Evolutionary conservation across 1,140 invertebrate genomes (phyloP).

Genomic region (Lerema accius): DNA sequence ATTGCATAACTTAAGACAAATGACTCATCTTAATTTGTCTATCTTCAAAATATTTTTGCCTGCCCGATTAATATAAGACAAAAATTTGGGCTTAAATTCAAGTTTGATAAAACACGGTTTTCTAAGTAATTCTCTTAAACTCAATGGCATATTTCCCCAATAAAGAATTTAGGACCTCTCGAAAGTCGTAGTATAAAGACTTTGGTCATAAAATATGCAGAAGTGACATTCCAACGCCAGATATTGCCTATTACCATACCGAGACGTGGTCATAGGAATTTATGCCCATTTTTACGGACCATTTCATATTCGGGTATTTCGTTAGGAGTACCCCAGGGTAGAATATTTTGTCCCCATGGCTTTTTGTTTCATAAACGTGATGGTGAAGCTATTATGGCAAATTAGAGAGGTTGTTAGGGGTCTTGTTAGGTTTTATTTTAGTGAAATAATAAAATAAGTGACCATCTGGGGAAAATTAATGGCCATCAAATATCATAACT

Average conservation of each 20-base stretch:
- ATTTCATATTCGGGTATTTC: conserved; percentile 6
- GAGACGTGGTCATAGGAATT: conserved; percentile 7
- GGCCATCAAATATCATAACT: too few relatives aligned
- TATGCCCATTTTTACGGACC: conserved; percentile 7
- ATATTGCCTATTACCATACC: conserved; percentile 28
- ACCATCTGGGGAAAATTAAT: too few relatives aligned
- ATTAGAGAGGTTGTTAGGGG: too few relatives aligned
- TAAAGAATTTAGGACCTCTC: not conserved
- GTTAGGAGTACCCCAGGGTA: not conserved
- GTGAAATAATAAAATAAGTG: too few relatives aligned
- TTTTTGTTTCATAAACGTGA: conserved; percentile 8
- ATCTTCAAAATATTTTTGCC: too few relatives aligned
- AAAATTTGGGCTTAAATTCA: too few relatives aligned
- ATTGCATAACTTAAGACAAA: too few relatives aligned
- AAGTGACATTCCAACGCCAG: conserved; percentile 11
- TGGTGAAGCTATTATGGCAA: conserved; percentile 11
- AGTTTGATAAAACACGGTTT: too few relatives aligned
- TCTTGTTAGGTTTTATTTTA: too few relatives aligned
- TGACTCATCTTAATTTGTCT: too few relatives aligned
- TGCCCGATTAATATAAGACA: too few relatives aligned
- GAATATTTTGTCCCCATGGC: not conserved
- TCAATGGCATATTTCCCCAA: conserved; percentile 7
- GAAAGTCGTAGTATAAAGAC: conserved; percentile 10
- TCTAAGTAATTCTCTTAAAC: not conserved
- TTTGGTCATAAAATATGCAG: conserved; percentile 19